Base-by-base conservation (phyloP, 1,140 invertebrate genomes). In the Acromyrmex heyeri region DNA sequence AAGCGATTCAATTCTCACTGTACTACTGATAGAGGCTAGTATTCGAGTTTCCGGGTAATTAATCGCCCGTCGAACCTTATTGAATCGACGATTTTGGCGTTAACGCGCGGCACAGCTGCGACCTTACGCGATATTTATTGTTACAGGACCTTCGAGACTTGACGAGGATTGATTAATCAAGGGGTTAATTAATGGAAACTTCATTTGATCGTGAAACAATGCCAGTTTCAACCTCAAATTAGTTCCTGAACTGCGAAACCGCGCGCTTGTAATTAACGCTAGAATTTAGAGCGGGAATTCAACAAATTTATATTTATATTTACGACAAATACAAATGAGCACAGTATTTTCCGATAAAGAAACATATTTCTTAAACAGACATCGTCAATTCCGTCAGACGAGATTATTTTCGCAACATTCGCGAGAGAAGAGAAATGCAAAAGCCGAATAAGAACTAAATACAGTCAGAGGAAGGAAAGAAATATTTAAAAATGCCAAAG, bases 141-240 rank as follows among this genome's bases (percentile, higher is more conserved):
- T 67, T 62, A 62, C 30, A 21, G 14, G 16, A 34, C 14, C 57
- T 5, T 57, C 21, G 2, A 44, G 34, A 44, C 73, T 27, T 61
- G 30, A 75, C 61, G 27, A 30, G 44, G 44, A 53, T 78, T 65
- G 61, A 78, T 79, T 79, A 79, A 67, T 24, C 61, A 14, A 0
- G 44, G 8, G 6, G 7, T 18, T 78, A 79, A 79, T 79, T 79
- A 48, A 67, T 65, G 24, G 34, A 50, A 79, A 67, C 44, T 79
- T 67, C 27, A 59, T 75, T 59, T 24, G 27, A 79, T 78, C 75
- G 18, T 12, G 61, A 18, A 65, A 48, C 10, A 78, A 64, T 50
- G 3, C 44, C 16, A 62, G 38, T 18, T 65, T 65, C 44, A 44
- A 79, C 1, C 27, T 53, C 4, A n/a, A 16, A 27, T 18, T 48